Base-by-base conservation (phyloP, 1,140 invertebrate genomes). In the Lasioglossum albipes region DNA sequence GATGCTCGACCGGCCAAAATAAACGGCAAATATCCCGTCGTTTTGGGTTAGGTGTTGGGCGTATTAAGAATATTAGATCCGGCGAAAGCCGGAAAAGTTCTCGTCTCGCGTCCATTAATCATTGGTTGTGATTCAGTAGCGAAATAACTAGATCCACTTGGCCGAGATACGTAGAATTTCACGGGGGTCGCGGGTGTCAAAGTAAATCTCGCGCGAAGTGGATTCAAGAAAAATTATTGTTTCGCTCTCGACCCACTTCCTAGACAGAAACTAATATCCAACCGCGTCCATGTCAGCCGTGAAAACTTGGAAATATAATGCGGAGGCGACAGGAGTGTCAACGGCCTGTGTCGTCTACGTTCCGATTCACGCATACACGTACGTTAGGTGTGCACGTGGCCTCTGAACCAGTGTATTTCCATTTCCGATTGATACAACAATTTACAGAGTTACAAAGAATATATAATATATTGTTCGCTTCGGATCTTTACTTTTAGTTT, bases 151-250 rank as follows among this genome's bases (percentile, higher is more conserved):
- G 66, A 78, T 71, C 52, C 80, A 42, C 79, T 77, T 77, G 45
- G 18, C 16, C 7, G 57, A 36, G 74, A 54, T 64, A 67, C 62
- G 75, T 82, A 82, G 62, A 79, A 82, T 82, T 82, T 82, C 80
- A 67, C 75, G 68, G 27, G 62, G 69, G 68, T 77, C 81, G 59
- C 73, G 61, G 52, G 64, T 64, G 77, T 75, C 84, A 71, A 85
- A 83, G 77, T 85, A 85, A 83, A 85, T 85, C 82, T 79, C 77
- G 52, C 72, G 73, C 57, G 81, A 79, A 83, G 84, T 77, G 69
- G 75, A 68, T 82, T 79, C 81, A 42, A 85, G 84, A 85, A 85
- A 85, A 85, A 85, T 83, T 75, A 85, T 85, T 85, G 81, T 83
- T 83, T 81, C 75, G 76, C 42, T 85, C 72, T 76, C 84, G 73